Evolutionary conservation across 35 echinoderm and acorn worm species (phyloP), one percentile per base, ranked within the genome.

Genomic region (Patiria miniata): DNA sequence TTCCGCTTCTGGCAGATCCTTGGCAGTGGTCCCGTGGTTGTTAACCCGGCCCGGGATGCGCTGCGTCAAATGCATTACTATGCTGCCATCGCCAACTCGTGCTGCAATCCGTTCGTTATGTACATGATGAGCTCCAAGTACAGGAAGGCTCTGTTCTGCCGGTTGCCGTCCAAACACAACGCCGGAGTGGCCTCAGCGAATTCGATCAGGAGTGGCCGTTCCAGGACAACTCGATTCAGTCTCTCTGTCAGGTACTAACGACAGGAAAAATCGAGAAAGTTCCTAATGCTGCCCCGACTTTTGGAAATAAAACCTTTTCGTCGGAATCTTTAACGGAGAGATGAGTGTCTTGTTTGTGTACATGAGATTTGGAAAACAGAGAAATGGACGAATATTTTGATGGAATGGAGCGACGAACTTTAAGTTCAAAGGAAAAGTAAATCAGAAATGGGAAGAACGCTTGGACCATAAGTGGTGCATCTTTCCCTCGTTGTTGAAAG

Each of bases 91-190:
- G 65, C 65, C 10, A 73, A 73, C 34, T 73, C 65, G 7, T 90
- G 92, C 57, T 89, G 69, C 52, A 94, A 94, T 26, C 92, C 92
- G 2, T 77, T 90, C 15, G 83, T 94, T 19, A 83, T 94, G 59
- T 94, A 94, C 87, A 82, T 80, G 28, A 85, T 94, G 87, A 94
- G 92, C 76, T 90, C 92, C 5, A 90, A 82, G 26, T 88, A 94
- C 82, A 65, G 92, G 19, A 65, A 82, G 38, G 92, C 92, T 12
- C 88, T 94, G 21, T 87, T 82, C 10, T 81, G 79, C 40, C 51
- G 87, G 12, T 78, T 57, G 40, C 34, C 85, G 23, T 19, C 19
- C 52, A 52, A 18, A 18, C 22, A 34, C 26, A 73, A 30, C 14
- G 5, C 26, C 2, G 65, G 30, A 30, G 34, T 73, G 34, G 34